Evolutionary conservation across 2,888 invertebrate genomes (phyloP), one percentile per base, ranked within the genome.

Genomic region (Agrenia bidenticulata): DNA sequence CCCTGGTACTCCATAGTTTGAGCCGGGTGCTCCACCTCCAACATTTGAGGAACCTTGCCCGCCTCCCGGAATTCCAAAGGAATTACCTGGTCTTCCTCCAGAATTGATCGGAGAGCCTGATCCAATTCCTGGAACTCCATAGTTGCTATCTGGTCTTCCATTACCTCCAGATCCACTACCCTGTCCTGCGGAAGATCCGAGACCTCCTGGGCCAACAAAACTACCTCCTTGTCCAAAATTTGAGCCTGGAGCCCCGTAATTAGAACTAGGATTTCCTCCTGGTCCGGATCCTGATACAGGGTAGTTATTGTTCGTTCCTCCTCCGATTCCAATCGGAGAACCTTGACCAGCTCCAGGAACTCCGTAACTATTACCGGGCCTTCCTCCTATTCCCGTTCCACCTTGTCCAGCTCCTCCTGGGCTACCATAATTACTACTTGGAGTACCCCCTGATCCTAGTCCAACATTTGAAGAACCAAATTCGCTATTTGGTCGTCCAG

Each of bases 71-170:
- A 19, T 2, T 7, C 23, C 26, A 4, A 13, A 24, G 27, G 11
- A 11, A 11, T 9, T 7, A 19, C 49, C 19, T 17, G 53, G 26
- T 7, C 21, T 27, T 41, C 32, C 32, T 32, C 32, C 32, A 32
- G n/a, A n/a, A n/a, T n/a, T n/a, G n/a, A 21, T 23, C 24, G 19
- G 15, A 26, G 49, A 39, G 1, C 58, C 39, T 27, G 54, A 50
- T 17, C 51, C 41, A 4, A 50, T 45, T 23, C 54, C 56, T 11
- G 66, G 64, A 32, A 60, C 55, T 37, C 69, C 65, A 41, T 67
- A 67, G n/a, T 56, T 39, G 53, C 17, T 54, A 32, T 23, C 23
- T 41, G 61, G 54, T 26, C 41, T 23, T 23, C 51, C 51, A 17
- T 45, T n/a, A 45, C 45, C 19, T 45, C 32, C 32, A 32, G 37